Conservation (phyloP, 2,888 invertebrate genomes). For the Eilema depressum region DNA sequence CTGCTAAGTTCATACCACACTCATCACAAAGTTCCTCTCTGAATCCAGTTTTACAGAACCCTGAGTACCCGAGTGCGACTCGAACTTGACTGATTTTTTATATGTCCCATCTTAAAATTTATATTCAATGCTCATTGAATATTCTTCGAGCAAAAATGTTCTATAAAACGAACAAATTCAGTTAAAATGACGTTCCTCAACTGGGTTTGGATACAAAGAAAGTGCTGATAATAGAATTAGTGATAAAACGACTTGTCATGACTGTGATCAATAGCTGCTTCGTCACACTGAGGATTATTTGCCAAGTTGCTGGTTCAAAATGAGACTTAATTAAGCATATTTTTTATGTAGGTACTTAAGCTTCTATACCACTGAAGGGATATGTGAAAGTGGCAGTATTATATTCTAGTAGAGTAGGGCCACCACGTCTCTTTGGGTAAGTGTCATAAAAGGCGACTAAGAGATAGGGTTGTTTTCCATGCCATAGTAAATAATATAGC, state of each 20-base stretch:
- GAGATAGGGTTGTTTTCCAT: too few relatives aligned
- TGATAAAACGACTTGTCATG: slow-evolving; percentile 46
- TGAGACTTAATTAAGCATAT: neutral
- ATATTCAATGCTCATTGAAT: slow-evolving; percentile 22
- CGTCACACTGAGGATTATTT: neutral
- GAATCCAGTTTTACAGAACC: too few relatives aligned
- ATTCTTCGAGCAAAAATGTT: slow-evolving; percentile 18
- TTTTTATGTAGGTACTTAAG: neutral
- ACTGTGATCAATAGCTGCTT: slow-evolving; percentile 38
- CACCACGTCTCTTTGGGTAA: too few relatives aligned
- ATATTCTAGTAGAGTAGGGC: too few relatives aligned
- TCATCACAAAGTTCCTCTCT: too few relatives aligned
- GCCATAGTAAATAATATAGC: too few relatives aligned
- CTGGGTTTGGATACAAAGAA: slow-evolving; percentile 43
- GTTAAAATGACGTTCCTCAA: neutral
- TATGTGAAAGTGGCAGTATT: too few relatives aligned
- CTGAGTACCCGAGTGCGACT: too few relatives aligned
- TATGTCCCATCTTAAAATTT: slow-evolving; percentile 13
- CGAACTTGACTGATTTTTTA: neutral
- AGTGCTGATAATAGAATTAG: slow-evolving; percentile 46
- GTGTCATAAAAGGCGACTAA: too few relatives aligned
- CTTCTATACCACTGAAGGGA: too few relatives aligned
- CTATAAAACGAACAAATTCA: slow-evolving; percentile 11
- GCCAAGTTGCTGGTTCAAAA: neutral
- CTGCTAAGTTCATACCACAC: too few relatives aligned